Evolutionary conservation across 2,888 invertebrate genomes (phyloP), one percentile per base, ranked within the genome.

Genomic region (Agrochola lychnidis): DNA sequence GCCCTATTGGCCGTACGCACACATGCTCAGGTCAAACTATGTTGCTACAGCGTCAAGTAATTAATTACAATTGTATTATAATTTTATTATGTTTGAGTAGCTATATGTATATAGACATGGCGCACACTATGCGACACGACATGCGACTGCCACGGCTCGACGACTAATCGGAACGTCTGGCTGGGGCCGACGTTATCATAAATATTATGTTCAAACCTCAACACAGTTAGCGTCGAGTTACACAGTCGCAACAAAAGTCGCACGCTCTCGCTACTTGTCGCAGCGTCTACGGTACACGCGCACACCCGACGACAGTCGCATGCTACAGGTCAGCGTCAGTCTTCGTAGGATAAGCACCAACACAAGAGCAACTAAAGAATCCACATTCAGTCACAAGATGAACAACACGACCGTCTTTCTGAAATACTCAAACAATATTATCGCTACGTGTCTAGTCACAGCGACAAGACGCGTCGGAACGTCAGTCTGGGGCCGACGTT

Each of bases 1-100:
- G 62, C 56, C 74, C 62, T 82, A 76, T 79, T 79, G 53, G 51
- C 74, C 59, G 45, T 63, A 48, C 61, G 68, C 73, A 79, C 68
- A 72, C 45, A 59, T 19, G 57, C 53, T 40, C 61, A n/a, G 9
- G 40, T 71, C 22, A 19, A 63, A 66, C 61, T 68, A 45, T 48
- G 25, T 51, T 69, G 42, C 36, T 70, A 40, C 25, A 36, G 51
- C 51, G 66, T 4, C 30, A n/a, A 56, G 53, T 61, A n/a, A 68
- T 77, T 77, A 62, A 56, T 56, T 67, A 36, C 45, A 42, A 61
- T 53, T 68, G 67, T 51, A 51, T 19, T 66, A 76, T 16, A 42
- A 76, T 74, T 36, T 36, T 36, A 36, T 36, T 51, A 45, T 36
- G 48, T 75, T 74, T 12, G 12, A 45, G 53, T 61, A 25, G 30